Evolutionary conservation across 2,113 vertebrate species (phyloP).

Genomic region (Dermatemys mawii): DNA sequence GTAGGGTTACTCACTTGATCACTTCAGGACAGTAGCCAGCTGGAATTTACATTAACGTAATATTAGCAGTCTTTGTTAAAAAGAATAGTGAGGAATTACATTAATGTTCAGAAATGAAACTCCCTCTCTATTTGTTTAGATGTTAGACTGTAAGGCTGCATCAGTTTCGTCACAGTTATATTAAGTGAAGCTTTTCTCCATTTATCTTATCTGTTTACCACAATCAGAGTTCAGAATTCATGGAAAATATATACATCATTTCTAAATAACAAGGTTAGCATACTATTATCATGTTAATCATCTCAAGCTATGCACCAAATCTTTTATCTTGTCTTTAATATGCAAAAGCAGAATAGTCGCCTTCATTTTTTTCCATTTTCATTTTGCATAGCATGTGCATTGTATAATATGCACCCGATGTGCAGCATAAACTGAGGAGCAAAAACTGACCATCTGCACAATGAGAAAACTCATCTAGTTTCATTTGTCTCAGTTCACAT

Average conservation of each 20-base stretch:
- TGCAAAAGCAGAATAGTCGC: background rate
- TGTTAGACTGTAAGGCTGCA: slow-evolving; percentile 17
- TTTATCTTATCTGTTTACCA: slow-evolving; percentile 4
- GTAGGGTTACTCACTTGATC: background rate
- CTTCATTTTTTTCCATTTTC: background rate
- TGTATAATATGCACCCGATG: background rate
- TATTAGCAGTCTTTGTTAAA: background rate
- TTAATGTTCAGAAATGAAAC: background rate
- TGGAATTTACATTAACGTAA: slow-evolving; percentile 2
- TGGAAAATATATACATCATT: background rate
- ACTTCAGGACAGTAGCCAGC: background rate
- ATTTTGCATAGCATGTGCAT: accelerated
- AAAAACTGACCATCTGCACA: background rate
- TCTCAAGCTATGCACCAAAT: background rate
- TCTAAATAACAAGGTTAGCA: slow-evolving; percentile 9
- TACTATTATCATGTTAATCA: background rate
- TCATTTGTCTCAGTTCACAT: background rate
- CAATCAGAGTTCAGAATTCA: slow-evolving; percentile 2
- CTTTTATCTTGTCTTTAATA: slow-evolving; percentile 5
- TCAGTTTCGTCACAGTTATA: background rate
- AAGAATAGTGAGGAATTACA: background rate
- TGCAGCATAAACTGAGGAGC: background rate
- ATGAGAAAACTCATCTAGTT: background rate
- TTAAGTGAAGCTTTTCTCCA: slow-evolving; percentile 1
- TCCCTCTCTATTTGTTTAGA: background rate